Percentiles rank a stretch among this genome's conserved stretches.
Evolutionary conservation across 2,113 vertebrate species (phyloP).

Genomic region (Dryoscopus gambensis): DNA sequence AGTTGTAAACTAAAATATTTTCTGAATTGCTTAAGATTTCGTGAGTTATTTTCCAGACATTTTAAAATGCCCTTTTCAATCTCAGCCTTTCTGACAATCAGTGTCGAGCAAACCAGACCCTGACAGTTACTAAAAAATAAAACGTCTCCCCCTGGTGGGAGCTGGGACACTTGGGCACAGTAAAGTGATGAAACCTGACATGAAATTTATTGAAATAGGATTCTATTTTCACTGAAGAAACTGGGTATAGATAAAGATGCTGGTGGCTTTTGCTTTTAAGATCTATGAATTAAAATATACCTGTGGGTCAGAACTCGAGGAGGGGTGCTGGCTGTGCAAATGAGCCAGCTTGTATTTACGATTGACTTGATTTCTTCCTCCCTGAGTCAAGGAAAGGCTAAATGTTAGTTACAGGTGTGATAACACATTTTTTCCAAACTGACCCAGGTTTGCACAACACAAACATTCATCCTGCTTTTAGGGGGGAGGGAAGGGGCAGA

Average conservation of each 20-base stretch:
- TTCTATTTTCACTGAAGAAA: not conserved
- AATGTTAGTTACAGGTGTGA: not conserved
- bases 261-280: not conserved
- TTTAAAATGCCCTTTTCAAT: not conserved
- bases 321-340: not conserved
- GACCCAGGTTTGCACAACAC: not conserved
- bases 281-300: not conserved
- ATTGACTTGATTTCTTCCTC: not conserved
- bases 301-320: not conserved
- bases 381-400: not conserved
- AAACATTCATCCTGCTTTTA: not conserved
- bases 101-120: not conserved
- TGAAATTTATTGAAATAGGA: not conserved
- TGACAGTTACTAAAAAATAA: not conserved
- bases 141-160: constrained; percentile 56
- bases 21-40: not conserved
- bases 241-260: not conserved
- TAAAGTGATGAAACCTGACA: not conserved
- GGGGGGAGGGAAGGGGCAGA: not conserved
- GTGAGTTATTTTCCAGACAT: not conserved
- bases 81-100: not conserved
- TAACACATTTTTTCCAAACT: not conserved
- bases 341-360: not conserved
- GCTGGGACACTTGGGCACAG: not conserved
- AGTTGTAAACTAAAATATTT: not conserved